These are phyloP conservation scores for Tetraodon nigroviridis DNA, from an alignment of 2,113 vertebrate genomes.

Conservation along the genomic window DNA sequence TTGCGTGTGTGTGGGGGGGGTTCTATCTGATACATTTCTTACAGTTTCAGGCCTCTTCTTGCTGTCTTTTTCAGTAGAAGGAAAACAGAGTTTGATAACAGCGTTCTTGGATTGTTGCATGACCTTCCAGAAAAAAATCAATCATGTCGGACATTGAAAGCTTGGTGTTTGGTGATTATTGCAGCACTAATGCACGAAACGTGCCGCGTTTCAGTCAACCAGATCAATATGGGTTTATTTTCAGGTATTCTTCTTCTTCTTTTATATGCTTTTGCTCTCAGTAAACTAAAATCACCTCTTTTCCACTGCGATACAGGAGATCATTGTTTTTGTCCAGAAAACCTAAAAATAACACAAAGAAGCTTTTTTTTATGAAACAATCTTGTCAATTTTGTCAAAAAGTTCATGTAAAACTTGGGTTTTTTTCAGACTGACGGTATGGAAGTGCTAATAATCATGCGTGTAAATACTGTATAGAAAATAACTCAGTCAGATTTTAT, in stretches of 20 bases:
- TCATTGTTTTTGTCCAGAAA: constrained; percentile 99
- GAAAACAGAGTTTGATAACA: constrained; percentile 87
- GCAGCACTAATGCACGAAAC: neutral
- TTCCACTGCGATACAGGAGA: constrained; percentile 89
- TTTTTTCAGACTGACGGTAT: neutral
- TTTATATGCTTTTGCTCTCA: no score
- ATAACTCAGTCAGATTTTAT: neutral
- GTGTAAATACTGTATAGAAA: neutral
- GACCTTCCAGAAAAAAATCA: constrained; percentile 69
- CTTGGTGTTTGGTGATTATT: neutral
- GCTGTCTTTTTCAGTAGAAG: constrained; percentile 78
- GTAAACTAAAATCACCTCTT: constrained; percentile 79
- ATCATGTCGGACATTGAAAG: neutral
- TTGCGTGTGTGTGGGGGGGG: no score
- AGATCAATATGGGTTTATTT: neutral
- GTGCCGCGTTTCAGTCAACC: neutral
- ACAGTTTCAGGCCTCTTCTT: constrained; percentile 90
- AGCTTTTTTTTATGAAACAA: neutral
- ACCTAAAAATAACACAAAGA: constrained; percentile 66
- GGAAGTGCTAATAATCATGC: neutral
- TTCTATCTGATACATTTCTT: constrained; percentile 42
- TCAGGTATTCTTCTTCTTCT: neutral
- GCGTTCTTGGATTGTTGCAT: constrained; percentile 83
- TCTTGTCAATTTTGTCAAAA: no score
- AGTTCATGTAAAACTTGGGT: no score